These are phyloP conservation scores for Catalaphyllia jardinei DNA, from an alignment of 64 coral and sea anemone genomes.

Conservation along the genomic window DNA sequence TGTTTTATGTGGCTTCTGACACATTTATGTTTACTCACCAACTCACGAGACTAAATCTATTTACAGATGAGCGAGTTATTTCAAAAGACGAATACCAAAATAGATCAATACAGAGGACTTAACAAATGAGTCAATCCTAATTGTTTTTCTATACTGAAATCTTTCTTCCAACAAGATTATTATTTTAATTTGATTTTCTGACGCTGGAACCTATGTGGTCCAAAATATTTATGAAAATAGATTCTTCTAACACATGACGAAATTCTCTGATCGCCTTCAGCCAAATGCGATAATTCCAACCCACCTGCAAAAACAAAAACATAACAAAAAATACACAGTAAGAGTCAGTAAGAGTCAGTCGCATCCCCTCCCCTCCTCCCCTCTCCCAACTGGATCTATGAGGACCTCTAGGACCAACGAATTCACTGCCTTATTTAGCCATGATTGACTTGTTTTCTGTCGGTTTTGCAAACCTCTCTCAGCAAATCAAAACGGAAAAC, in stretches of 20 bases:
- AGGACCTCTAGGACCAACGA: too few species aligned
- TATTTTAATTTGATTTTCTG: background rate
- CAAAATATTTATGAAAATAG: background rate
- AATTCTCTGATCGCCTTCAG: background rate
- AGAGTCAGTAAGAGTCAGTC: background rate
- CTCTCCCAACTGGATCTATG: too few species aligned
- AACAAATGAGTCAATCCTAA: background rate
- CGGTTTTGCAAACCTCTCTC: too few species aligned
- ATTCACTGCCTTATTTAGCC: too few species aligned
- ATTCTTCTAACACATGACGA: background rate
- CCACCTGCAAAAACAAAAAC: background rate
- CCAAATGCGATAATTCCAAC: background rate
- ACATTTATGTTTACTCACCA: too few species aligned
- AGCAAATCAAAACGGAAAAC: too few species aligned
- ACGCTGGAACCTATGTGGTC: conserved; percentile 8
- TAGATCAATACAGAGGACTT: background rate
- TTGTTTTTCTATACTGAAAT: background rate
- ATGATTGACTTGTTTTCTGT: too few species aligned
- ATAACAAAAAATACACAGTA: background rate
- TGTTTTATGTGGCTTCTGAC: too few species aligned
- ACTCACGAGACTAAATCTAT: too few species aligned
- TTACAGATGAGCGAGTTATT: background rate
- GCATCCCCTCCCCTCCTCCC: too few species aligned
- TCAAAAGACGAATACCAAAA: background rate
- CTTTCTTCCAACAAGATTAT: background rate